Percentiles rank a stretch among this genome's conserved stretches.
These are phyloP conservation scores for Diplolepis rosae DNA, from an alignment of 2,888 invertebrate species.

Conservation along the genomic window DNA sequence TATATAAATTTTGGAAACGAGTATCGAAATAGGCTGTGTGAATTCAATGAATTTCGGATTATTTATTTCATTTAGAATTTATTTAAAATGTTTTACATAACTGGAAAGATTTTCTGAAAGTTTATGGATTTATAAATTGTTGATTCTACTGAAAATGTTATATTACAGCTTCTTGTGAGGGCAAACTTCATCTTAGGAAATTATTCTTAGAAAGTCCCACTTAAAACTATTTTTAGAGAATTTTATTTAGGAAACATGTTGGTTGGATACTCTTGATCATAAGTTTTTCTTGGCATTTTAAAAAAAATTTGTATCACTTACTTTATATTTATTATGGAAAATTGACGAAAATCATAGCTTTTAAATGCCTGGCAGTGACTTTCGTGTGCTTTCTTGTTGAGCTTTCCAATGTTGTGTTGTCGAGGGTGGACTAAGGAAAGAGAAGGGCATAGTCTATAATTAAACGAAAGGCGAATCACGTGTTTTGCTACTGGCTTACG, in stretches of 20 bases:
- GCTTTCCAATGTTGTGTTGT: constrained; percentile 57
- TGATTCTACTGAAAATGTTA: neutral
- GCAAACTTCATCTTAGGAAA: neutral
- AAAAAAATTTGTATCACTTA: no score
- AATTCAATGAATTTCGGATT: neutral
- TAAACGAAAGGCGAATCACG: constrained; percentile 55
- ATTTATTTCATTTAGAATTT: neutral
- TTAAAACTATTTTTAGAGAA: neutral
- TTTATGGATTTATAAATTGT: neutral
- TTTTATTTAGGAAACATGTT: neutral
- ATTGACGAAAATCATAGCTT: constrained; percentile 1
- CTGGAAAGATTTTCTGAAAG: neutral
- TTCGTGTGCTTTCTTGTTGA: neutral
- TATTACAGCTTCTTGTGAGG: neutral
- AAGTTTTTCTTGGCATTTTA: no score
- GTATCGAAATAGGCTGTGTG: neutral
- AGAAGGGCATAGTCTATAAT: constrained; percentile 58
- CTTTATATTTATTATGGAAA: neutral
- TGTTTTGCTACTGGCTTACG: constrained; percentile 49
- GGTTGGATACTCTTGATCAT: neutral
- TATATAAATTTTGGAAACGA: neutral
- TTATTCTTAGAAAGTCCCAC: neutral
- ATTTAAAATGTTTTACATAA: neutral
- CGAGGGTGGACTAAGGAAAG: constrained; percentile 53
- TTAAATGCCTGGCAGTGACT: constrained; percentile 4